Conservation (phyloP, 2,113 vertebrate species). For the Alectura lathami region DNA sequence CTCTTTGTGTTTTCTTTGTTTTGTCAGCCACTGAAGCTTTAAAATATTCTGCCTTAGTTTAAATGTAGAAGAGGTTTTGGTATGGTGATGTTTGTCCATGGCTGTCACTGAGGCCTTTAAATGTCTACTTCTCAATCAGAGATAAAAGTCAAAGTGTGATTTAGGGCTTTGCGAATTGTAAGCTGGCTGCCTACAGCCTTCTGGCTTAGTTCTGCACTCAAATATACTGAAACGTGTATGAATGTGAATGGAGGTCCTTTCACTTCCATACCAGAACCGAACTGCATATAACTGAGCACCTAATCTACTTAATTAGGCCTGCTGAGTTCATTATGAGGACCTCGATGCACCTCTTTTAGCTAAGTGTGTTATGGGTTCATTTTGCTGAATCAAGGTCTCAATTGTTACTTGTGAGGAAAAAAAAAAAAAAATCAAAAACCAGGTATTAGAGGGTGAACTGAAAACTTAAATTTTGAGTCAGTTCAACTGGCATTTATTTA, state of each 20-base stretch:
- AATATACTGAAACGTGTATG: not conserved
- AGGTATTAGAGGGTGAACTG: not conserved
- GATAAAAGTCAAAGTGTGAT: not conserved
- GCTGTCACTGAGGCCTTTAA: conserved; percentile 17
- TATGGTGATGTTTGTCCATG: not conserved
- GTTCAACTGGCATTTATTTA: not conserved
- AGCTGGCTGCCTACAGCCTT: not conserved
- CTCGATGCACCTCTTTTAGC: not conserved
- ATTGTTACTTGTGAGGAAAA: not conserved
- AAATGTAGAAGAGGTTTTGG: conserved; percentile 13
- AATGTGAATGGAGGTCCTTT: not conserved
- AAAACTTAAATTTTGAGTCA: not conserved
- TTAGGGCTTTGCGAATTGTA: not conserved
- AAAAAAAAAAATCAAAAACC: not conserved
- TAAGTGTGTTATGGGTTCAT: not conserved
- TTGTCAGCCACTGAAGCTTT: not conserved
- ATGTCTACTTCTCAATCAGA: conserved; percentile 30
- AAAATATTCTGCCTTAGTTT: not conserved
- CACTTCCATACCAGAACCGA: not conserved
- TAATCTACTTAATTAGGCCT: not conserved
- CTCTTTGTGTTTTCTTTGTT: not conserved
- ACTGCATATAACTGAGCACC: not conserved
- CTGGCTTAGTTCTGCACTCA: not conserved
- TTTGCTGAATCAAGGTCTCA: not conserved
- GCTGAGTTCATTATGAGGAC: not conserved